A percentile compares a stretch with the other conserved stretches of the same genome.
Conservation (phyloP, 2,113 vertebrate species). For the Manacus vitellinus region DNA sequence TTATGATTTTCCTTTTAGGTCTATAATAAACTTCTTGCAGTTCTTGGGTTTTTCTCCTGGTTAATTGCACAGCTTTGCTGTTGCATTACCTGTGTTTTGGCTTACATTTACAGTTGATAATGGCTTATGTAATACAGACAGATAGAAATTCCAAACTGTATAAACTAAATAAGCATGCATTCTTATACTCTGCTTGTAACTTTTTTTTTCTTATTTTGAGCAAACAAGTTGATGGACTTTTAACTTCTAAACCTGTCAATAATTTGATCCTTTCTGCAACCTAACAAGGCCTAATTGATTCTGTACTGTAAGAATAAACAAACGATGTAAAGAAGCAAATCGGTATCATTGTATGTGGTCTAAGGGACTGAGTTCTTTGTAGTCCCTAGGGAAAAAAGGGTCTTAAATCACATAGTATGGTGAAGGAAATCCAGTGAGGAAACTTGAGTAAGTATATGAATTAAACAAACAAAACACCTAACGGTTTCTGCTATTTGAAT, state of each 20-base stretch:
- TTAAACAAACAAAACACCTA: background rate
- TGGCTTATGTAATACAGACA: background rate
- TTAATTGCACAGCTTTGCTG: background rate
- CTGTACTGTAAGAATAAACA: background rate
- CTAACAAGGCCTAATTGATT: background rate
- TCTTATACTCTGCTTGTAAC: background rate
- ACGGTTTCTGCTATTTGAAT: background rate
- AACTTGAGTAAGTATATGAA: background rate
- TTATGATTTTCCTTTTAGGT: background rate
- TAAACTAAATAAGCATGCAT: background rate
- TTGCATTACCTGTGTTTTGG: background rate
- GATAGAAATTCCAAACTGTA: background rate
- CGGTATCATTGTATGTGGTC: background rate
- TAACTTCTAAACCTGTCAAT: background rate
- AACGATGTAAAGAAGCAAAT: background rate
- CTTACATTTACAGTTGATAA: background rate
- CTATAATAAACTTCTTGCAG: background rate
- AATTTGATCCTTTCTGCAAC: background rate
- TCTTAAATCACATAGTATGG: background rate
- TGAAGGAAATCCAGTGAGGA: background rate
- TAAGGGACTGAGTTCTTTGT: background rate
- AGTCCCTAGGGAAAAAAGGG: background rate
- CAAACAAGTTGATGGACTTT: background rate
- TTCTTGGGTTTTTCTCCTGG: background rate
- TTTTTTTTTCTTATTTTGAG: background rate